A percentile compares a stretch with the other conserved stretches of the same genome.
These are phyloP conservation scores for Hirtodrosophila trivittata DNA, from an alignment of 2,888 invertebrate genomes.

Conservation along the genomic window DNA sequence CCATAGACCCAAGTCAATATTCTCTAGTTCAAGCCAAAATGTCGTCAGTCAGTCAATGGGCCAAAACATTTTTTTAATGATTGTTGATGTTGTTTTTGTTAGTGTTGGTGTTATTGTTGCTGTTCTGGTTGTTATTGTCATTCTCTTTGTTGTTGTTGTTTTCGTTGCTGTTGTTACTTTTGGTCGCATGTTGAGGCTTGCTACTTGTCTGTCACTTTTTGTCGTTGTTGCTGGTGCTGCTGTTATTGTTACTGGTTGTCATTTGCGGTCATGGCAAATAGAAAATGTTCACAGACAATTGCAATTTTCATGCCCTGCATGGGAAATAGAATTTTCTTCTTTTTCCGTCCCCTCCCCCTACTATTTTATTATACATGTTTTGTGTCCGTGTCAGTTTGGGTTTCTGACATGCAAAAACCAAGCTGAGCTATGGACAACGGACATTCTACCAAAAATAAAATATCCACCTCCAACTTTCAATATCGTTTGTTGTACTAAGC, in stretches of 20 bases:
- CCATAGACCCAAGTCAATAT: constrained; percentile 8
- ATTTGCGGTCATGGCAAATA: constrained; percentile 23
- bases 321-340: constrained; percentile 14
- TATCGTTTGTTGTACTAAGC: too few relatives aligned
- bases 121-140: neutral
- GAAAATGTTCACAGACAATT: constrained; percentile 33
- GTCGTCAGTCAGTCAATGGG: constrained; percentile 52
- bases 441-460: too few relatives aligned
- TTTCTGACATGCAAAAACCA: constrained; percentile 22
- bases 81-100: constrained; percentile 19
- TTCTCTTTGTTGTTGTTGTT: neutral
- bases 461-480: too few relatives aligned
- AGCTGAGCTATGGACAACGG: neutral
- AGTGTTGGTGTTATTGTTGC: constrained; percentile 17
- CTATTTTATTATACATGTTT: neutral
- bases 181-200: constrained; percentile 1
- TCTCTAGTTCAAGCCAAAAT: constrained; percentile 27
- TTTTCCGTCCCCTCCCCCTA: neutral
- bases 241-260: constrained; percentile 16
- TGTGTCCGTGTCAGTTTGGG: neutral
- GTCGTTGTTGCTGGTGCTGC: constrained; percentile 11
- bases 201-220: constrained; percentile 17
- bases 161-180: neutral
- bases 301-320: constrained; percentile 28
- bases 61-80: constrained; percentile 44